Percentiles rank a stretch among this genome's conserved stretches.
Conservation (phyloP, 2,888 invertebrate genomes). For the Morpho achilles region DNA sequence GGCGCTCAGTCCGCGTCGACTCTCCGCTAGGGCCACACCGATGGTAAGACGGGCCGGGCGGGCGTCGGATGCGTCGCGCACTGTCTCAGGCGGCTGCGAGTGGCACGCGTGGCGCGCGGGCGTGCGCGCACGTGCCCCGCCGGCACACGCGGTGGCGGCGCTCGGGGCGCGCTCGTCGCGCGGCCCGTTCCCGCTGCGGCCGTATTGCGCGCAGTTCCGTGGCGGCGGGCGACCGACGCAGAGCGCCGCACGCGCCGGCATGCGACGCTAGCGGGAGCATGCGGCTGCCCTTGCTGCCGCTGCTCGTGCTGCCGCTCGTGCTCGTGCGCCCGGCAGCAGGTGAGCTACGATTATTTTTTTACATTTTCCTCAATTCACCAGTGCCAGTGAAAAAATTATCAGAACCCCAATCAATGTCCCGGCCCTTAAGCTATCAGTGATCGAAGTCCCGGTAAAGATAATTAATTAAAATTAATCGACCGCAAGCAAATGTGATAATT, state of each 20-base stretch:
- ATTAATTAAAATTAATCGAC: conserved; percentile 43
- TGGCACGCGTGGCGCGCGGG: conserved; percentile 37
- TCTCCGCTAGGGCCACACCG: conserved; percentile 56
- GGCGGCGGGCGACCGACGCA: conserved; percentile 44
- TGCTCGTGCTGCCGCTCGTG: conserved; percentile 72
- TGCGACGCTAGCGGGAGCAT: conserved; percentile 70
- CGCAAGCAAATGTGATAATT: conserved; percentile 39
- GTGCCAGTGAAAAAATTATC: conserved; percentile 12
- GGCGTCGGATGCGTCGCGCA: conserved; percentile 33
- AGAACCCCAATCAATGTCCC: conserved; percentile 3
- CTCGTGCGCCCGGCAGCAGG: conserved; percentile 73
- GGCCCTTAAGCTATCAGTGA: conserved; percentile 15
- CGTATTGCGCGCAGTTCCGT: conserved; percentile 43
- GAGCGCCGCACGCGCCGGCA: conserved; percentile 61
- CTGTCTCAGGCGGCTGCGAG: conserved; percentile 44
- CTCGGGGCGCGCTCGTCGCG: conserved; percentile 39
- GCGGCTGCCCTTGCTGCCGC: conserved; percentile 74
- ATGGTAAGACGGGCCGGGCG: conserved; percentile 28
- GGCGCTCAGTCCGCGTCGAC: conserved; percentile 60
- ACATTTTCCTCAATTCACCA: conserved; percentile 9
- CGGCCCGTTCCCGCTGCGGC: conserved; percentile 44
- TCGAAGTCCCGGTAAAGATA: conserved; percentile 25
- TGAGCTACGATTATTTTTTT: conserved; percentile 36
- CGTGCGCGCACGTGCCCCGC: conserved; percentile 42
- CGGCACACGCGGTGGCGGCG: conserved; percentile 36